These are phyloP conservation scores for Dasyornis broadbenti DNA, from an alignment of 2,113 vertebrate genomes.

Conservation along the genomic window DNA sequence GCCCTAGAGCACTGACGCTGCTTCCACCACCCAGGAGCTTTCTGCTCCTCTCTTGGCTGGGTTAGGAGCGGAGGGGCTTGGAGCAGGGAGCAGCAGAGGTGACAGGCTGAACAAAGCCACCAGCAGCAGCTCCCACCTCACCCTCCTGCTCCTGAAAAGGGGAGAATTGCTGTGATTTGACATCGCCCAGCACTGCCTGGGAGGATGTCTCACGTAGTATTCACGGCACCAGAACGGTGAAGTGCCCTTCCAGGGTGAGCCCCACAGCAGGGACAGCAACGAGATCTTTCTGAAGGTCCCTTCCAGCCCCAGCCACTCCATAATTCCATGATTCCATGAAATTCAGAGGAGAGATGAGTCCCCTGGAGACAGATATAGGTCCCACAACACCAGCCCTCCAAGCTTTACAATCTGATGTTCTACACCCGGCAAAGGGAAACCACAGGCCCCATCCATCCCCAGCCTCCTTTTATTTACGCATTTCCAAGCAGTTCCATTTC, in stretches of 20 bases:
- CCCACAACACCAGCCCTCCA: not conserved
- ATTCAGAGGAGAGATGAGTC: not conserved
- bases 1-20: not conserved
- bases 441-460: accelerated
- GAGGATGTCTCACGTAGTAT: not conserved
- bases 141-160: not conserved
- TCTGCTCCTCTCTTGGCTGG: not conserved
- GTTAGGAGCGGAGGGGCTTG: not conserved
- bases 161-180: not conserved
- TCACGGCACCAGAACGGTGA: not conserved
- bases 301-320: not conserved
- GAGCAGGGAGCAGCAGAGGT: not conserved
- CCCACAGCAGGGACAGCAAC: accelerated
- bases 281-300: not conserved
- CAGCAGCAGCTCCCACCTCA: not conserved
- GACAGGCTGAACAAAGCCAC: not conserved
- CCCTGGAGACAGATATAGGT: not conserved
- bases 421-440: not conserved
- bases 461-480: not conserved
- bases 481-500: not conserved
- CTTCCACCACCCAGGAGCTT: not conserved
- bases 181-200: not conserved
- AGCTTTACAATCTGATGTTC: not conserved
- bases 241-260: not conserved
- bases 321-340: accelerated